These are phyloP conservation scores for Lindbergichthys nudifrons DNA, from an alignment of 2,797 vertebrate genomes.

Conservation along the genomic window DNA sequence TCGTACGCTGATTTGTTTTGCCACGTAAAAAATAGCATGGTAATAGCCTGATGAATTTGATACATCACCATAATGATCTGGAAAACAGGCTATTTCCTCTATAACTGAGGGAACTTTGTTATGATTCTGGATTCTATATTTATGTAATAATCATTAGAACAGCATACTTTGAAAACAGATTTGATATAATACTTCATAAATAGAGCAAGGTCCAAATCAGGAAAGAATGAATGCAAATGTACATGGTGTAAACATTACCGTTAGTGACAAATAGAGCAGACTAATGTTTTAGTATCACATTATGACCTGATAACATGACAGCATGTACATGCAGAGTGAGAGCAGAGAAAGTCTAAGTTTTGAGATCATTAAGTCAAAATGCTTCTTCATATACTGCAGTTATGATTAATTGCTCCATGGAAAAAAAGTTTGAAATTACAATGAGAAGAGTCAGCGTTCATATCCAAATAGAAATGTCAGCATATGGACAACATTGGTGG, in stretches of 20 bases:
- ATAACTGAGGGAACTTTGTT: neutral
- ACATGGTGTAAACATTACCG: constrained; percentile 10
- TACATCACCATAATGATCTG: neutral
- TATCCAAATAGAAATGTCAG: constrained; percentile 1
- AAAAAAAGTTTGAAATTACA: constrained; percentile 26
- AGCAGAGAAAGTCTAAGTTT: constrained; percentile 29
- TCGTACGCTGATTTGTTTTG: constrained; percentile 19
- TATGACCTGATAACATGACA: constrained; percentile 29
- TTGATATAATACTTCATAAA: neutral
- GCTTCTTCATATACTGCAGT: constrained; percentile 14
- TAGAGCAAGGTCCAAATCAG: neutral
- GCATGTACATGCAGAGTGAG: constrained; percentile 36
- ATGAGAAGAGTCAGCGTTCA: constrained; percentile 9
- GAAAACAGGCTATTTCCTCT: neutral
- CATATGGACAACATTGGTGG: constrained; percentile 32
- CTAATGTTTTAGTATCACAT: constrained; percentile 47
- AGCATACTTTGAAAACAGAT: neutral
- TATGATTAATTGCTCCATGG: constrained; percentile 1
- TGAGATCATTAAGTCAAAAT: constrained; percentile 16
- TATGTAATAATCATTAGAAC: neutral
- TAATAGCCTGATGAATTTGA: neutral
- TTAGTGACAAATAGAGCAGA: constrained; percentile 14
- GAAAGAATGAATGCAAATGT: neutral
- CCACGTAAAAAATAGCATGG: neutral
- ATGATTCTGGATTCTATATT: neutral